phyloP scores from a whole-genome alignment of 2,797 vertebrate species.

The Platalea minor region DNA sequence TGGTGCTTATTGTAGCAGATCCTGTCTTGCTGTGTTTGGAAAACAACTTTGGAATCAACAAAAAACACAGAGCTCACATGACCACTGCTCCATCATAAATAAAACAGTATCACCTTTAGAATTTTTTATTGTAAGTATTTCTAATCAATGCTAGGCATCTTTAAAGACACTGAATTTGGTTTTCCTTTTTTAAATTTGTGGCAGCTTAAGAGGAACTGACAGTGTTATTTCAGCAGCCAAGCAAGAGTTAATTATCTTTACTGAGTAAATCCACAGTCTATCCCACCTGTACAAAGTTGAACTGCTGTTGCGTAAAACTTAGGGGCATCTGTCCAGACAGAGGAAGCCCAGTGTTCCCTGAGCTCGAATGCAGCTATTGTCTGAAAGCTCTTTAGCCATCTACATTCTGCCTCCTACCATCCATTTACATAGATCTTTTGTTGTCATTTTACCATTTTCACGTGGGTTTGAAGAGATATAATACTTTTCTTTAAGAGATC shows the following conservation, averaged over 20 bases:
- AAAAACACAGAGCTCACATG: not conserved
- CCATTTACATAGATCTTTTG: not conserved
- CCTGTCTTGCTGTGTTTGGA: not conserved
- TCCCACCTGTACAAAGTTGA: not conserved
- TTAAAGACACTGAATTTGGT: not conserved
- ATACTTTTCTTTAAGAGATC: not conserved
- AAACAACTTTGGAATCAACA: not conserved
- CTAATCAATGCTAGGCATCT: not conserved
- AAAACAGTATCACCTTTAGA: not conserved
- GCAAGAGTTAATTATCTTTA: not conserved
- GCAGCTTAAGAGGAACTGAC: not conserved
- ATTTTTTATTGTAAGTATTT: not conserved
- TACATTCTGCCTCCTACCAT: not conserved
- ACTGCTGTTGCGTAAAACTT: not conserved
- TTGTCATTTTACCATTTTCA: not conserved
- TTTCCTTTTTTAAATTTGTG: not conserved
- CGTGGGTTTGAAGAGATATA: accelerated
- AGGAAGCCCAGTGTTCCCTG: not conserved
- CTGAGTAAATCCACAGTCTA: not conserved
- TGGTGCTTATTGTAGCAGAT: not conserved
- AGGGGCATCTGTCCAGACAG: not conserved
- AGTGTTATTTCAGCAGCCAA: not conserved
- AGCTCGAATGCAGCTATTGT: not conserved
- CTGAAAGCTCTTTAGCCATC: not conserved
- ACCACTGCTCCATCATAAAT: not conserved